Conservation (phyloP, 2,888 invertebrate species). For the Dynastes tityus region DNA sequence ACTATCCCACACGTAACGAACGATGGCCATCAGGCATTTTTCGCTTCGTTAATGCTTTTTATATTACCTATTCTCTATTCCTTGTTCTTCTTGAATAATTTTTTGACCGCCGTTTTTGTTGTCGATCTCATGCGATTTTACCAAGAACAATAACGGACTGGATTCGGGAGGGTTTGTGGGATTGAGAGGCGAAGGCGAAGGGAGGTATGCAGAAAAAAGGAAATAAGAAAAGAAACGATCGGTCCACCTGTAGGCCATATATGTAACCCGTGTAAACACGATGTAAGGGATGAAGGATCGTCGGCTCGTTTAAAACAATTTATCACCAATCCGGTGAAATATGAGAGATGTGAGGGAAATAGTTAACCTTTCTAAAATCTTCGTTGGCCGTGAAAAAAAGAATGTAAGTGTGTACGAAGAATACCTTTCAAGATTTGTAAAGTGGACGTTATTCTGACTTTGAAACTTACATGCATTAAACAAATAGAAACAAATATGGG, state of each 20-base stretch:
- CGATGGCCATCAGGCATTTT: no score
- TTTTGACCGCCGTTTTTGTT: not conserved
- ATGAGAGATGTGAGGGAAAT: constrained; percentile 53
- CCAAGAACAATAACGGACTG: not conserved
- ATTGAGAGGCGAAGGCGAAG: constrained; percentile 12
- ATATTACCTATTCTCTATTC: constrained; percentile 10
- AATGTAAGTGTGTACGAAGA: no score
- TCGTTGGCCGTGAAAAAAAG: no score
- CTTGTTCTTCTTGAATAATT: not conserved
- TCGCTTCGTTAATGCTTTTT: no score
- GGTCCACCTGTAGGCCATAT: constrained; percentile 41
- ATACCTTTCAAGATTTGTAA: no score
- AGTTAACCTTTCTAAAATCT: constrained; percentile 34
- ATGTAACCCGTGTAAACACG: constrained; percentile 6
- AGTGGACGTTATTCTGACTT: no score
- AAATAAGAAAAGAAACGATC: constrained; percentile 15
- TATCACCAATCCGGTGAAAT: constrained; percentile 57
- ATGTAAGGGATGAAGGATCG: constrained; percentile 49
- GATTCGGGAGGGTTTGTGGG: constrained; percentile 14
- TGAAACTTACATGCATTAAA: no score
- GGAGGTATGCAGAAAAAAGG: constrained; percentile 41
- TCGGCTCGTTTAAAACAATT: constrained; percentile 59
- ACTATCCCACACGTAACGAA: not conserved
- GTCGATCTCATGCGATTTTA: constrained; percentile 5
- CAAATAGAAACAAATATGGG: no score